phyloP scores from a whole-genome alignment of 2,888 invertebrate species.

The Drosophila crucigera region DNA sequence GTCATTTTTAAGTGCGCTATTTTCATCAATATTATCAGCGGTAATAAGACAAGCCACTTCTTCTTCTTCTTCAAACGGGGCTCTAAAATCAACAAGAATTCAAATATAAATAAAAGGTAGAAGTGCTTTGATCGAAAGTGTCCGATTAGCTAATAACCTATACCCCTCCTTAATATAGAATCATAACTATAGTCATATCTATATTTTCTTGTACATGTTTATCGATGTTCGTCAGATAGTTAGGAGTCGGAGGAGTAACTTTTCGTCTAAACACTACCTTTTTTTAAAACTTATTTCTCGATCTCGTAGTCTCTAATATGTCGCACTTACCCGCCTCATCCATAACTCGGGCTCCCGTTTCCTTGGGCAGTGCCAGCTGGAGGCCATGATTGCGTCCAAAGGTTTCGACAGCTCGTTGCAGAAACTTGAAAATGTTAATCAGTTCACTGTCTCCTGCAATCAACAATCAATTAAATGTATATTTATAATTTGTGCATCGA shows the following conservation, averaged over 20 bases:
- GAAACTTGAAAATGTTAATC: constrained; percentile 78
- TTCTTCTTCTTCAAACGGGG: constrained; percentile 76
- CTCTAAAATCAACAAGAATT: constrained; percentile 51
- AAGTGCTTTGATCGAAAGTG: neutral
- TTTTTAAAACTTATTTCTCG: neutral
- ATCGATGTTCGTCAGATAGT: neutral
- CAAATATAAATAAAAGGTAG: neutral
- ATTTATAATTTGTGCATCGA: constrained; percentile 17
- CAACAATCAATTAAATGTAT: constrained; percentile 1
- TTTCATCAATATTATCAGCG: constrained; percentile 83
- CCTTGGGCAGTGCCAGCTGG: constrained; percentile 77
- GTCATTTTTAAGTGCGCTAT: constrained; percentile 84
- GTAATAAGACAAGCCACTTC: constrained; percentile 83
- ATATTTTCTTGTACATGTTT: neutral
- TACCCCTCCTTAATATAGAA: neutral
- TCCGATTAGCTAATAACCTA: neutral
- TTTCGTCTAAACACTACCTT: neutral
- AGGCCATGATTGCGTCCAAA: constrained; percentile 83
- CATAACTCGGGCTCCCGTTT: constrained; percentile 76
- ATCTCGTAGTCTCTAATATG: neutral
- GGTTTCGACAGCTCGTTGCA: constrained; percentile 80
- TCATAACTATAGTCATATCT: neutral
- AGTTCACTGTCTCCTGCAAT: constrained; percentile 82
- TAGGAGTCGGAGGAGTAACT: neutral
- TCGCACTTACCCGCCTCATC: constrained; percentile 74